A percentile compares a stretch with the other conserved stretches of the same genome.
Evolutionary conservation across 2,797 vertebrate species (phyloP).

Genomic region (Malacoctenus gilli): DNA sequence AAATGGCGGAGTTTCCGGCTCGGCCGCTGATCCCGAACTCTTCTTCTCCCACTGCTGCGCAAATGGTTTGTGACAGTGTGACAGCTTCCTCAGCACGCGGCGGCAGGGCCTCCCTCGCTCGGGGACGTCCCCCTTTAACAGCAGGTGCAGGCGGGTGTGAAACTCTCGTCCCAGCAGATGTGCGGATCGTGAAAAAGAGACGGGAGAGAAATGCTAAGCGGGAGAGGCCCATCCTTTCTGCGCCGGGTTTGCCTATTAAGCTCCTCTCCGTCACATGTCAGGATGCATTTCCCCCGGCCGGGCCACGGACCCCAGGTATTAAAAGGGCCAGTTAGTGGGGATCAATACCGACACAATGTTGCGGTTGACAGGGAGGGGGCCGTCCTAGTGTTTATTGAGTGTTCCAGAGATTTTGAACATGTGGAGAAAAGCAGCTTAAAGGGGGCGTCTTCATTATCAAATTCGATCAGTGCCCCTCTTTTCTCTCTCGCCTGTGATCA

Average conservation of each 20-base stretch:
- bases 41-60: slow-evolving; percentile 31
- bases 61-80: slow-evolving; percentile 73
- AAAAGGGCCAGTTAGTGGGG: slow-evolving; percentile 75
- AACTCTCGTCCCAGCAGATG: slow-evolving; percentile 80
- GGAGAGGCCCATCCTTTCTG: slow-evolving; percentile 80
- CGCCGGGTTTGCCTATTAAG: slow-evolving; percentile 74
- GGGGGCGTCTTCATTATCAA: slow-evolving; percentile 85
- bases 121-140: slow-evolving; percentile 52
- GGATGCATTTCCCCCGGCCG: slow-evolving; percentile 74
- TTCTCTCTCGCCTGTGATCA: slow-evolving; percentile 69
- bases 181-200: slow-evolving; percentile 74
- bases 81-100: slow-evolving; percentile 51
- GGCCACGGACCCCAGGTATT: slow-evolving; percentile 79
- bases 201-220: slow-evolving; percentile 77
- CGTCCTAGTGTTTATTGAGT: slow-evolving; percentile 74
- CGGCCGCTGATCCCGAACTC: not conserved
- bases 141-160: slow-evolving; percentile 78
- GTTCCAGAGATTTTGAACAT: slow-evolving; percentile 79
- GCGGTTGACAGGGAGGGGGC: slow-evolving; percentile 73
- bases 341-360: slow-evolving; percentile 87
- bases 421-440: slow-evolving; percentile 83
- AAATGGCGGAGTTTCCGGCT: not conserved
- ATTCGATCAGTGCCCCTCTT: slow-evolving; percentile 80
- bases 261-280: slow-evolving; percentile 80
- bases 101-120: slow-evolving; percentile 39